Evolutionary conservation across 1,140 invertebrate species (phyloP), one percentile per base, ranked within the genome.

Genomic region (Megalonaias nervosa): DNA sequence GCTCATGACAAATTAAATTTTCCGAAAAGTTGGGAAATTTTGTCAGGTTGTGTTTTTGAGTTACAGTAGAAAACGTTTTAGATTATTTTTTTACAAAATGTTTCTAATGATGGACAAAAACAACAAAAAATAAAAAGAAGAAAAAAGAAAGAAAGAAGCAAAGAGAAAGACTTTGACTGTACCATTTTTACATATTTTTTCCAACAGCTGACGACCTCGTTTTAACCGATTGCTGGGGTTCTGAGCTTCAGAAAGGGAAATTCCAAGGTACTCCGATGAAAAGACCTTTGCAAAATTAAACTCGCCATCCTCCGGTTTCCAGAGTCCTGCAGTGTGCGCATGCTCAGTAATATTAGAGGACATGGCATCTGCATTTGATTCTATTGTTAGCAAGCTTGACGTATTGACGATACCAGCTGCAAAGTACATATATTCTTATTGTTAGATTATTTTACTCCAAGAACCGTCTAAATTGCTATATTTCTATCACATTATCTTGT

Each of bases 371-470:
- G 95, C 94, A 82, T 94, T 94, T 2, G 93, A 94, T 14, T 92
- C 92, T 64, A 96, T 95, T 5, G 93, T 93, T 65, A 96, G 89
- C 31, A 92, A 91, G 85, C 94, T 95, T 16, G 95, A 95, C 81
- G 96, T 93, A 86, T 95, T 94, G 80, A 94, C 90, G 83, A 92
- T 93, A 15, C 94, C 94, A 67, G 88, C 92, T 93, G 82, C 62
- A 88, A 75, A 67, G 59, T 23, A 72, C 58, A 67, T 48, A 48
- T 48, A 48, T 48, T 48, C 38, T 48, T 48, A 48, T 48, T 48
- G 11, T 48, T 48, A 48, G 38, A 48, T 48, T 48, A 48, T 48
- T 48, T 48, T 48, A 48, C 38, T 48, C 38, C 38, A 48, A 48
- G 38, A 48, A 6, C 11, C 11, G 38, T 48, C 38, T 48, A 6